Base-by-base conservation (phyloP, 2,888 invertebrate species). In the Cecidostiba fungosa region DNA sequence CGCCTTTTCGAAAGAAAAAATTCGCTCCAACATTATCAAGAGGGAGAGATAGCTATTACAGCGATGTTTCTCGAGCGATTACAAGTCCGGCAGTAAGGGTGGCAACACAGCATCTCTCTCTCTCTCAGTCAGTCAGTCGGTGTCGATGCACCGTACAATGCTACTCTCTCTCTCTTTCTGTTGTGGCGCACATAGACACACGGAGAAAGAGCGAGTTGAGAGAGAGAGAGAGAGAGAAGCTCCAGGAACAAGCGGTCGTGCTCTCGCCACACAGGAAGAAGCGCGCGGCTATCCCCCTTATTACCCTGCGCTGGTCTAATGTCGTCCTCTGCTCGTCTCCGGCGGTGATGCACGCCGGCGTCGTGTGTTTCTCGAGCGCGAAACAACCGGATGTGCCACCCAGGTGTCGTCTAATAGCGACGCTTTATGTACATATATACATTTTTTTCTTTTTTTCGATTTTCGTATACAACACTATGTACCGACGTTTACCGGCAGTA, bases 261-360 rank as follows among this genome's bases (percentile, higher is more conserved):
- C 70, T 6, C 36, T 29, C 43, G 77, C 83, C 83, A 83, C 83
- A 77, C 83, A 72, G 59, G 77, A 72, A 59, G 77, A 39, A 54
- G 39, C 47, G 23, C 36, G 4, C 14, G 3, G 19, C 72, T 23
- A 32, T 47, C 66, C 70, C 72, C 59, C 83, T 72, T 83, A 72
- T 72, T 83, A 72, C 70, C 82, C 69, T 47, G 14, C 54, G 69
- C 59, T 14, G 12, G 19, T 66, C 26, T 62, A 77, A 77, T 83
- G 70, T 77, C 82, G 76, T 54, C 76, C 43, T 6, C 6, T 1
- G n/a, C 8, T 14, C 29, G 19, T 70, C 54, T 50, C 80, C 43
- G 62, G 78, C 59, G 77, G 59, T 74, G 39, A 47, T 47, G 29
- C 23, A 16, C 26, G 73, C n/a, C 32, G 50, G 3, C n/a, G 70